Evolutionary conservation across 2,113 vertebrate genomes (phyloP).

Genomic region (Ardeotis arabs): DNA sequence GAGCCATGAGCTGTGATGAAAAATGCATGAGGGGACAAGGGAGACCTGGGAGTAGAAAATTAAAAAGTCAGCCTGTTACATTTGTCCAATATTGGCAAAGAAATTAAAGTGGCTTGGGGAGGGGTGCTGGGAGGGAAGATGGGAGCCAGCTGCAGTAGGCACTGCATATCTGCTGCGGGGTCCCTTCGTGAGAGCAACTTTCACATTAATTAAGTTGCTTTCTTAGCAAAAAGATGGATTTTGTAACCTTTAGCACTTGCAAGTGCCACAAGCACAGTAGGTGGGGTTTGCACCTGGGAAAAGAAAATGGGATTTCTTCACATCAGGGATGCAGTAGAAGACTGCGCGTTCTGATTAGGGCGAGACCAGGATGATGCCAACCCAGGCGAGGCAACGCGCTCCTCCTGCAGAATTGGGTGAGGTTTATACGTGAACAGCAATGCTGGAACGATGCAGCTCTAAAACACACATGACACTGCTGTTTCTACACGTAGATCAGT

Average conservation of each 20-base stretch:
- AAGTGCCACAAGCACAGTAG: neutral
- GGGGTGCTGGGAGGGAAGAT: neutral
- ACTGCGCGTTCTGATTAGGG: rapidly evolving
- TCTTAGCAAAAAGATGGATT: constrained; percentile 63
- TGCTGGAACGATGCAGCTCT: neutral
- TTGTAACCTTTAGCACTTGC: constrained; percentile 38
- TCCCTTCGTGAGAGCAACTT: neutral
- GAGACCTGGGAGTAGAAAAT: constrained; percentile 78
- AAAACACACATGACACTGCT: rapidly evolving
- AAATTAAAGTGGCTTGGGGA: constrained; percentile 62
- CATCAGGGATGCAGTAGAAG: neutral
- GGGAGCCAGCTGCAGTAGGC: neutral
- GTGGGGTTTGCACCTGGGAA: neutral
- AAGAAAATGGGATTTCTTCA: neutral
- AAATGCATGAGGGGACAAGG: constrained; percentile 82
- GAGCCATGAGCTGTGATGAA: constrained; percentile 76
- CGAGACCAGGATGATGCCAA: rapidly evolving
- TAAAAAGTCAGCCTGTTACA: constrained; percentile 77
- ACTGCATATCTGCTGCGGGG: neutral
- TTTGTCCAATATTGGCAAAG: constrained; percentile 79
- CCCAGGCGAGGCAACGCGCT: rapidly evolving
- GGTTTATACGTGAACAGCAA: rapidly evolving
- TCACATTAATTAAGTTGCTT: constrained; percentile 40
- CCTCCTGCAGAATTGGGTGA: rapidly evolving
- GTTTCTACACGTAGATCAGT: rapidly evolving